These are phyloP conservation scores for Mercenaria mercenaria DNA, from an alignment of 1,140 invertebrate species.

Conservation along the genomic window DNA sequence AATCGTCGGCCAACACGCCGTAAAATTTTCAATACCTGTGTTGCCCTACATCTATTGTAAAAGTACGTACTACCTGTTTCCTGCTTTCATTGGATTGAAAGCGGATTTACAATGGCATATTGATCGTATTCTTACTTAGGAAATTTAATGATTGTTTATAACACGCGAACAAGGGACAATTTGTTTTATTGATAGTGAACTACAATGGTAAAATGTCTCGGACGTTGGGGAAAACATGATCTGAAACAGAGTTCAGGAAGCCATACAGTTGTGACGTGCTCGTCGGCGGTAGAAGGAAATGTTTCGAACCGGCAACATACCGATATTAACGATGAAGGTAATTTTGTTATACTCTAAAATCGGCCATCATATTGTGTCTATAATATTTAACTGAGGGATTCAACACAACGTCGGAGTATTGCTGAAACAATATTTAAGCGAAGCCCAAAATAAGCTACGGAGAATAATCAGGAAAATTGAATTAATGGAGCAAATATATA, in stretches of 20 bases:
- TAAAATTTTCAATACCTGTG: neutral
- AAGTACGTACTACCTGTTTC: neutral
- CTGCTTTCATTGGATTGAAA: neutral
- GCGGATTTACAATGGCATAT: neutral
- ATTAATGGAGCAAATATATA: too few relatives aligned
- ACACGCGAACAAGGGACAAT: neutral
- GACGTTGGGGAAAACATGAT: constrained; percentile 11
- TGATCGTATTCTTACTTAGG: neutral
- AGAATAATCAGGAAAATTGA: too few relatives aligned
- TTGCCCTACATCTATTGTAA: neutral
- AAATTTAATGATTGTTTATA: neutral
- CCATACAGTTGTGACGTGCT: neutral
- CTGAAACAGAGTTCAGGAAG: neutral
- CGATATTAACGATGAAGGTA: too few relatives aligned
- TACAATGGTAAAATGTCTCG: constrained; percentile 17
- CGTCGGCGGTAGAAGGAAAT: neutral
- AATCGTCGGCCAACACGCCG: too few relatives aligned
- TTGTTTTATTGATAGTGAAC: neutral
- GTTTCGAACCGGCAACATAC: too few relatives aligned
- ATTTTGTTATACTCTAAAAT: too few relatives aligned
- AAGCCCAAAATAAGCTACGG: too few relatives aligned
- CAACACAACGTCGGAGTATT: too few relatives aligned
- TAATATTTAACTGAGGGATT: too few relatives aligned
- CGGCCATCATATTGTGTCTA: too few relatives aligned
- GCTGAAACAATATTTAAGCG: too few relatives aligned